Evolutionary conservation across 1,140 invertebrate genomes (phyloP), one percentile per base, ranked within the genome.

Genomic region (Ceratosolen fusciceps): DNA sequence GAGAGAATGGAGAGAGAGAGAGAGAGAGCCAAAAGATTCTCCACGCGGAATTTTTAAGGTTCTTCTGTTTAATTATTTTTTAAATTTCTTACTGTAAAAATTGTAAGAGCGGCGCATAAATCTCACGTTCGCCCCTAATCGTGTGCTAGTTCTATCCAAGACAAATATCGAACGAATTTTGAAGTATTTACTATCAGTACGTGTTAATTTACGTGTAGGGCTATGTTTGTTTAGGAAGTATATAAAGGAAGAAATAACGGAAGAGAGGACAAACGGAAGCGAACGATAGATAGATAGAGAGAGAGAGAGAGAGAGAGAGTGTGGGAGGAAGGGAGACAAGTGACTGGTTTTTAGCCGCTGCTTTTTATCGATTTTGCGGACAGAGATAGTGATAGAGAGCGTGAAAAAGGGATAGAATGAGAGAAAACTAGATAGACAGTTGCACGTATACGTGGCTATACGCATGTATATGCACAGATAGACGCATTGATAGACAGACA

Each of bases 131-230:
- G 1, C 9, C 1, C 26, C 8, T 7, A 26, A 58, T 19, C 1
- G 24, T 19, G 39, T 37, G 24, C 9, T 26, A 62, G 49, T 65
- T 75, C 21, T 34, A 52, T 74, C 52, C 31, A 60, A 74, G 34
- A 62, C 37, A 74, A 74, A 74, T 74, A 74, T 74, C 54, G 71
- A 54, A 60, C 34, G 54, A 74, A 65, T 74, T 62, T 74, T 43
- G 39, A 49, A 26, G 26, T 49, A 56, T 56, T 56, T 56, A 34
- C 49, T 24, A 34, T 60, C 12, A 60, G 37, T 34, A 9, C 34
- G n/a, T 60, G 43, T 43, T 5, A 37, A 3, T 62, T 62, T 5
- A 34, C 9, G 31, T 16, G 14, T 3, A 16, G 60, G 31, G 14
- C 8, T 34, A 58, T n/a, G 24, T 65, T 76, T 68, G 47, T 68